Percentiles rank a stretch among this genome's conserved stretches.
phyloP scores from a whole-genome alignment of 2,113 vertebrate species.

The Psophia crepitans region DNA sequence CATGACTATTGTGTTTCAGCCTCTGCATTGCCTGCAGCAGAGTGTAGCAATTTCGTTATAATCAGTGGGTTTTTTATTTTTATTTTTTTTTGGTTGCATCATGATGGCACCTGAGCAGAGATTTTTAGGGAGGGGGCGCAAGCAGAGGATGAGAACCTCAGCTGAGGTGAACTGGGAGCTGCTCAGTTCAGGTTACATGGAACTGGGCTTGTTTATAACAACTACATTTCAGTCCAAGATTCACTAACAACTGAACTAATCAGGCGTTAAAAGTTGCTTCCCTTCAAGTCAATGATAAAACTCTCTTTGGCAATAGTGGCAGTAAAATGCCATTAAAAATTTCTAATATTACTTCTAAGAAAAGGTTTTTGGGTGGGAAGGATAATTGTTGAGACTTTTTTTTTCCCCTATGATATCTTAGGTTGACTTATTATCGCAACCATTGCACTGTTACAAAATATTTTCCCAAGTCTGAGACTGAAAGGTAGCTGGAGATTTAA shows the following conservation, averaged over 20 bases:
- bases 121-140: not conserved
- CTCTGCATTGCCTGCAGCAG: not conserved
- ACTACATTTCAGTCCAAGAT: not conserved
- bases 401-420: not conserved
- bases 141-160: not conserved
- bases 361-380: conserved; percentile 33
- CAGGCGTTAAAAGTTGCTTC: not conserved
- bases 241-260: accelerated
- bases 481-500: not conserved
- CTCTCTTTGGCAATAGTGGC: not conserved
- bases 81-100: not conserved
- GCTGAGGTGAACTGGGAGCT: not conserved
- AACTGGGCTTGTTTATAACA: not conserved
- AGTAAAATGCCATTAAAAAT: not conserved
- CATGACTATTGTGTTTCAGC: not conserved
- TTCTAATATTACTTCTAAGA: conserved; percentile 7
- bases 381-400: not conserved
- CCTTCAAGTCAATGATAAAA: not conserved
- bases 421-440: conserved; percentile 6
- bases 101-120: not conserved
- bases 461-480: not conserved
- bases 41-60: not conserved
- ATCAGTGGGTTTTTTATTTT: not conserved
- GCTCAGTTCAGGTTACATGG: not conserved
- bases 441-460: conserved; percentile 13